A percentile compares a stretch with the other conserved stretches of the same genome.
Evolutionary conservation across 1,140 invertebrate species (phyloP).

Genomic region (Phymastichus coffea): DNA sequence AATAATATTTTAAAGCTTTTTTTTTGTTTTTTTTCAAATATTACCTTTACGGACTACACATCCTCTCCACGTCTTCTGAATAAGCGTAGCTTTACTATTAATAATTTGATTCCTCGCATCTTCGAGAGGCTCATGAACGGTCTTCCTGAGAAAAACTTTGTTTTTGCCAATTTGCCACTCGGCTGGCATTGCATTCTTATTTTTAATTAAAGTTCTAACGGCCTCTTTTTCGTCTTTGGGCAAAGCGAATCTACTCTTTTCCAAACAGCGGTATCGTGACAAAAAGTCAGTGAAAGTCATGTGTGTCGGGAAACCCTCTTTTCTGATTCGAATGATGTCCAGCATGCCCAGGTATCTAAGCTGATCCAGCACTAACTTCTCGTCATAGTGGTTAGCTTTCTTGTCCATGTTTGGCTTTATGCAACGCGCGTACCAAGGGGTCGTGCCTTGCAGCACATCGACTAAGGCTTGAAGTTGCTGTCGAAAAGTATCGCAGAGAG

Average conservation of each 20-base stretch:
- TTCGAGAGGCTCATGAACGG: slow-evolving; percentile 86
- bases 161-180: slow-evolving; percentile 92
- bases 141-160: slow-evolving; percentile 85
- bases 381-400: slow-evolving; percentile 79
- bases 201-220: slow-evolving; percentile 61
- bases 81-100: slow-evolving; percentile 69
- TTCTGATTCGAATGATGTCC: slow-evolving; percentile 90
- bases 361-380: slow-evolving; percentile 84
- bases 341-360: slow-evolving; percentile 93
- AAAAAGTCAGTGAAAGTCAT: slow-evolving; percentile 77
- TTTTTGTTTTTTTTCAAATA: slow-evolving; percentile 4
- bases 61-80: slow-evolving; percentile 77
- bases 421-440: slow-evolving; percentile 94
- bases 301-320: slow-evolving; percentile 92
- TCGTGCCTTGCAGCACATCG: slow-evolving; percentile 87
- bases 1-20: not conserved
- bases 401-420: slow-evolving; percentile 94
- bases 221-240: slow-evolving; percentile 57
- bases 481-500: slow-evolving; percentile 90
- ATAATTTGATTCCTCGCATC: slow-evolving; percentile 72
- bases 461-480: slow-evolving; percentile 89
- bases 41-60: slow-evolving; percentile 65
- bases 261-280: slow-evolving; percentile 74
- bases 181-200: slow-evolving; percentile 63
- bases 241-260: slow-evolving; percentile 43